These are phyloP conservation scores for Drosophila ustulata DNA, from an alignment of 2,888 invertebrate genomes.

Conservation along the genomic window DNA sequence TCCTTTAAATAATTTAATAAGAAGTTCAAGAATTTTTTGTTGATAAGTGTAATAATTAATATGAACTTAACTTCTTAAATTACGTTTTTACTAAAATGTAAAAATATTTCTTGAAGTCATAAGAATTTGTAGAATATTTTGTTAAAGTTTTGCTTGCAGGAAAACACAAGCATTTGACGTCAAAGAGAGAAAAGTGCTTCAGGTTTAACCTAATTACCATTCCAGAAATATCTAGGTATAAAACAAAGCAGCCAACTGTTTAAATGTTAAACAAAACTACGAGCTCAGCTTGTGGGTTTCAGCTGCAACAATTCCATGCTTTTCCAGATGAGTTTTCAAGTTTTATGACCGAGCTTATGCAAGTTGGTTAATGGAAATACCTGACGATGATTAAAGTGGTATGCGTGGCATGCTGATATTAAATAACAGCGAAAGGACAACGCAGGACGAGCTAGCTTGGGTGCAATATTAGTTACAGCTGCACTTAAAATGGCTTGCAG, in stretches of 20 bases:
- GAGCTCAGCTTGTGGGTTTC: not conserved
- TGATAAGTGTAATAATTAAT: too few species aligned
- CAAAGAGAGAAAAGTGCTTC: not conserved
- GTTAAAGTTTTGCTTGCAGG: too few species aligned
- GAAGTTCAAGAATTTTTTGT: too few species aligned
- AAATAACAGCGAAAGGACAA: slow-evolving; percentile 6
- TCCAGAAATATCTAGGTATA: not conserved
- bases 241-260: slow-evolving; percentile 8
- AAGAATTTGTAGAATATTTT: too few species aligned
- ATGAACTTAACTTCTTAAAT: too few species aligned
- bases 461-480: not conserved
- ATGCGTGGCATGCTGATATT: slow-evolving; percentile 8
- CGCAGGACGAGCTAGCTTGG: not conserved
- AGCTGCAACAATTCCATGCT: not conserved
- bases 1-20: too few species aligned
- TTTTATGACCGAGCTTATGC: slow-evolving; percentile 6
- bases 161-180: not conserved
- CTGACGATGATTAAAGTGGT: slow-evolving; percentile 1
- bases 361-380: slow-evolving; percentile 10
- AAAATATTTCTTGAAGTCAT: too few species aligned
- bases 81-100: too few species aligned
- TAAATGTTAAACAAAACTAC: slow-evolving; percentile 18
- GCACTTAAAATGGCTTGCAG: not conserved
- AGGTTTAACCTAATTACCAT: not conserved
- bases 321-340: slow-evolving; percentile 1